These are phyloP conservation scores for Pitta sordida DNA, from an alignment of 2,113 vertebrate genomes.

Conservation along the genomic window DNA sequence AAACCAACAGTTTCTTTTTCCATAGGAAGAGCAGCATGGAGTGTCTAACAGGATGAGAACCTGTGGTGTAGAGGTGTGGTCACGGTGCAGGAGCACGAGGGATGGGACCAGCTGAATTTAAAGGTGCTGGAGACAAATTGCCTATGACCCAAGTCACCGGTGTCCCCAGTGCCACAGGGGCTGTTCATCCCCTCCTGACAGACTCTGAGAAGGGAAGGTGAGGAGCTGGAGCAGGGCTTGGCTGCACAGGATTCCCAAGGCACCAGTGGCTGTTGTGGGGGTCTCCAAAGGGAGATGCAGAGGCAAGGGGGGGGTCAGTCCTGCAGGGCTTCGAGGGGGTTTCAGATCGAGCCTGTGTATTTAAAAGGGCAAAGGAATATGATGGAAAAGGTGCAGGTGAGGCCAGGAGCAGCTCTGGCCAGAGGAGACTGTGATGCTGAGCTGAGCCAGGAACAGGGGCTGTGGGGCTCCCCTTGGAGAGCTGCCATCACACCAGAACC, in stretches of 20 bases:
- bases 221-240: fast-evolving
- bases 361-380: neutral
- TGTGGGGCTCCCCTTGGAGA: neutral
- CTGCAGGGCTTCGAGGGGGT: neutral
- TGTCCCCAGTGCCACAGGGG: no score
- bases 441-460: neutral
- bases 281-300: neutral
- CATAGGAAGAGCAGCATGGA: neutral
- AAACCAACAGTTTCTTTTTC: neutral
- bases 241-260: neutral
- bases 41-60: neutral
- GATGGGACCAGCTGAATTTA: neutral
- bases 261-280: fast-evolving
- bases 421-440: fast-evolving
- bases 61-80: neutral
- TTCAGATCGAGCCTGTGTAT: no score
- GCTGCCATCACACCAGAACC: neutral
- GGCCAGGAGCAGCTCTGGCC: neutral
- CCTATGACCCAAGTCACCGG: fast-evolving
- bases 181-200: neutral
- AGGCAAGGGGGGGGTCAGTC: neutral
- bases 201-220: no score
- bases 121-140: neutral
- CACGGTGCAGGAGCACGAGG: no score
- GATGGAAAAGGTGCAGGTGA: neutral